Conservation (phyloP, 2,888 invertebrate genomes). For the Leptodirus hochenwartii region DNA sequence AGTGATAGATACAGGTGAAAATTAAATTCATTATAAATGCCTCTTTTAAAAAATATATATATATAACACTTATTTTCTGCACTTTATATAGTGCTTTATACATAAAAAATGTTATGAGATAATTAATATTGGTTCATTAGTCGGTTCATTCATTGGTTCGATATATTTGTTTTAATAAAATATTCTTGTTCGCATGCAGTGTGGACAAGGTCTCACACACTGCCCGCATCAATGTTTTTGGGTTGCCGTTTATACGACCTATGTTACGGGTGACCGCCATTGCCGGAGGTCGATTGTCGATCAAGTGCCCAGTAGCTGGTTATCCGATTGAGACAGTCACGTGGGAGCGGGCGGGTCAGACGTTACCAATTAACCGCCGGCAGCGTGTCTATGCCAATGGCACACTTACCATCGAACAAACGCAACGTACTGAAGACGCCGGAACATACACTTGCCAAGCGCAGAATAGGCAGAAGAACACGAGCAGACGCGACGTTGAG, state of each 20-base stretch:
- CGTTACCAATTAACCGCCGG: conserved; percentile 70
- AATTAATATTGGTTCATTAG: no score
- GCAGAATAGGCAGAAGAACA: conserved; percentile 63
- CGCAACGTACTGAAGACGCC: conserved; percentile 69
- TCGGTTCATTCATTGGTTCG: no score
- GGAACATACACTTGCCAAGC: conserved; percentile 85
- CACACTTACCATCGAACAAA: conserved; percentile 68
- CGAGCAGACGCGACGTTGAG: conserved; percentile 56
- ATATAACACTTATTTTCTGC: no score
- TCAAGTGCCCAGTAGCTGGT: conserved; percentile 80
- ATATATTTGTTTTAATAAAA: no score
- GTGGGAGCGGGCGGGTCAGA: conserved; percentile 81
- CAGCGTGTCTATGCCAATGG: conserved; percentile 78
- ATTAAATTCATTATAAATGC: no score
- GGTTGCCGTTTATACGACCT: conserved; percentile 66
- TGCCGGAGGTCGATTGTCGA: conserved; percentile 64
- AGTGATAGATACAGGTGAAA: no score
- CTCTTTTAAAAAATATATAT: no score
- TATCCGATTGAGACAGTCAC: conserved; percentile 73
- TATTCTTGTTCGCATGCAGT: no score
- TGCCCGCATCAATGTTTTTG: conserved; percentile 76
- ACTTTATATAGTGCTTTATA: no score
- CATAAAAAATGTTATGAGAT: no score
- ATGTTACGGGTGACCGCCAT: conserved; percentile 81
- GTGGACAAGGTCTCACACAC: conserved; percentile 67